phyloP scores from a whole-genome alignment of 2,888 invertebrate genomes.

The Xanthia togata region DNA sequence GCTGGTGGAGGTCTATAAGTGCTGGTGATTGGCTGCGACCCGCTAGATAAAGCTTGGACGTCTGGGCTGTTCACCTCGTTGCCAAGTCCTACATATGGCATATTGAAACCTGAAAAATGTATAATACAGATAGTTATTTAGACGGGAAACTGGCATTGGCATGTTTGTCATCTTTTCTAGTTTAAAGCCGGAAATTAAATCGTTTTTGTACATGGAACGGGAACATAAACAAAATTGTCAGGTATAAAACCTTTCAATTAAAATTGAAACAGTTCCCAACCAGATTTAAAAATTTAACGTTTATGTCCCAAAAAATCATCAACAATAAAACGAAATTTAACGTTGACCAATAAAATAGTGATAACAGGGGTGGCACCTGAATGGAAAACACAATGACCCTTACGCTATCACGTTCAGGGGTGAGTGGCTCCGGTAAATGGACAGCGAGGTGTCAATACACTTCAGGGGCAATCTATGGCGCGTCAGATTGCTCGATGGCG shows the following conservation, averaged over 20 bases:
- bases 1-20: conserved; percentile 38
- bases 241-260: conserved; percentile 6
- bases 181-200: neutral
- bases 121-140: neutral
- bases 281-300: conserved; percentile 30
- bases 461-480: conserved; percentile 68
- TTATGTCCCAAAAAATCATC: conserved; percentile 37
- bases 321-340: conserved; percentile 61
- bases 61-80: conserved; percentile 17
- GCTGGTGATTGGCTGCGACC: conserved; percentile 13
- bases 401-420: conserved; percentile 69
- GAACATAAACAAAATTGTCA: neutral
- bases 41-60: conserved; percentile 2
- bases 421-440: conserved; percentile 72
- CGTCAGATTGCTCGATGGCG: conserved; percentile 64
- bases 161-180: neutral
- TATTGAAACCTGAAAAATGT: conserved; percentile 36
- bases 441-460: conserved; percentile 68
- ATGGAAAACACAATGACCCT: conserved; percentile 68
- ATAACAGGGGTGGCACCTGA: conserved; percentile 63
- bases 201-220: neutral
- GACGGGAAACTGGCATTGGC: neutral
- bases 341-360: conserved; percentile 60
- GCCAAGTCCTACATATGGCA: neutral
- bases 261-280: conserved; percentile 27